Evolutionary conservation across 1,140 invertebrate species (phyloP), one percentile per base, ranked within the genome.

Genomic region (Drosophila repletoides): DNA sequence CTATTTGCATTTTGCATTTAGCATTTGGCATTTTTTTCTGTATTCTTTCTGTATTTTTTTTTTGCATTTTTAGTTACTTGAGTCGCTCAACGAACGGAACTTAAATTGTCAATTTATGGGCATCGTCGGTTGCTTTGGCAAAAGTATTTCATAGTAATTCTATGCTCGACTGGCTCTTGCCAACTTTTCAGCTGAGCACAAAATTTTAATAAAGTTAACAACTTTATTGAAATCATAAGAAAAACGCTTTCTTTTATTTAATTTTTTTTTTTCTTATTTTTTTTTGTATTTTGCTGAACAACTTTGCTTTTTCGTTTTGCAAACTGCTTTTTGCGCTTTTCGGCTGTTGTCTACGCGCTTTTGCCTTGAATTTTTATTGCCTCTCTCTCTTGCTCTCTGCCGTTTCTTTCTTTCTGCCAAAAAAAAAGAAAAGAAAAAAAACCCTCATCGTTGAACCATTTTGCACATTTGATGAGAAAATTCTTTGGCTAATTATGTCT

Each of bases 191-290:
- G 68, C 76, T 60, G 73, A 76, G 79, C 70, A 74, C 59, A 72
- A 83, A 74, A 86, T 84, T 84, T 86, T 84, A 84, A 84, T 84
- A 84, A 84, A 84, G 79, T 84, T 84, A 84, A 84, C 75, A 84
- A 84, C 71, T 84, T 84, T 86, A 84, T 84, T 83, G 79, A 79
- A 83, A 83, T 84, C 71, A 74, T 86, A 64, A 77, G 83, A 84
- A 79, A 66, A 86, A 72, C 55, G 33, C 58, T 38, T n/a, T 34
- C 15, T 22, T 26, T n/a, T 53, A 24, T 14, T 38, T 17, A 9
- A 22, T 12, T 26, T 21, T 46, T 22, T 38, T 26, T 26, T 29
- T 24, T 24, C 12, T 10, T 12, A 26, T 52, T 36, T 38, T 34
- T 34, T 5, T 34, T 26, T 34, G 14, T 7, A 41, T 34, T 65